Percentiles rank a stretch among this genome's conserved stretches.
Conservation (phyloP, 1,140 invertebrate species). For the Diabrotica undecimpunctata region DNA sequence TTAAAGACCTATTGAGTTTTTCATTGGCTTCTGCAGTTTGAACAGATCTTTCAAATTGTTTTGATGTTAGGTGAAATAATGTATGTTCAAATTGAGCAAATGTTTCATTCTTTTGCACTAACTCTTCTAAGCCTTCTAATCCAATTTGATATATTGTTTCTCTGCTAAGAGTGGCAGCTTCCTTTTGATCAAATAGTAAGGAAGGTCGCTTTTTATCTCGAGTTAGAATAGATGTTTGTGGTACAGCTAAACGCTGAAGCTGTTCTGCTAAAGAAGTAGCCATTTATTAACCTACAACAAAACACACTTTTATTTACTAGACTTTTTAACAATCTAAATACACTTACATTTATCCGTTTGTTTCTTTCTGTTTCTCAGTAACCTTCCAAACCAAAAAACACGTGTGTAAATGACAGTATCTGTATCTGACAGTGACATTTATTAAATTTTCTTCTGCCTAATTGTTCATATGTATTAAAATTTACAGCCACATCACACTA, state of each 20-base stretch:
- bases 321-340: no score
- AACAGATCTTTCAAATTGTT: conserved; percentile 75
- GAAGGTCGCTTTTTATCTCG: conserved; percentile 69
- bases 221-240: conserved; percentile 71
- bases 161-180: conserved; percentile 79
- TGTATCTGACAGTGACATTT: no score
- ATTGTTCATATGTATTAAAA: no score
- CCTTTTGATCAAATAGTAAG: conserved; percentile 82
- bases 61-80: conserved; percentile 71
- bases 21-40: conserved; percentile 71
- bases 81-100: conserved; percentile 73
- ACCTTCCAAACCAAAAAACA: no score
- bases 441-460: no score
- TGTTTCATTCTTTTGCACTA: conserved; percentile 65
- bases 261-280: conserved; percentile 78
- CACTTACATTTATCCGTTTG: no score
- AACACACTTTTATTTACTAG: no score
- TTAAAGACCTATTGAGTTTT: conserved; percentile 71
- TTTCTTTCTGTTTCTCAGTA: no score
- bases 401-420: no score
- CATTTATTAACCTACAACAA: conserved; percentile 38
- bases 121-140: conserved; percentile 75
- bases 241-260: conserved; percentile 72
- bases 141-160: conserved; percentile 83
- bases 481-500: no score